These are phyloP conservation scores for Hippocampus kuda DNA, from an alignment of 2,797 vertebrate species.

Conservation along the genomic window DNA sequence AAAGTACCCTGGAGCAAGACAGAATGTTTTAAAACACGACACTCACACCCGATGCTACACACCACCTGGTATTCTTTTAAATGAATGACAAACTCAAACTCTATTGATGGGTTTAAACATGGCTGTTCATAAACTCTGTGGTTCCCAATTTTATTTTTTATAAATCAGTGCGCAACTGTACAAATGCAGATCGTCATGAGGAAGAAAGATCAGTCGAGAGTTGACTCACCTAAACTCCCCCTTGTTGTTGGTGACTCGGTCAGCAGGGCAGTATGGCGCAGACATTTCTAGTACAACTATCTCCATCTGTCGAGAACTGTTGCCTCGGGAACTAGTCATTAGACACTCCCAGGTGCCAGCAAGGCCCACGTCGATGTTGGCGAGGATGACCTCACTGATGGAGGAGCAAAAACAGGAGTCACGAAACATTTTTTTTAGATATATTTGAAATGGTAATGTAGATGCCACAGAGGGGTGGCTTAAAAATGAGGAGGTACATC, in stretches of 20 bases:
- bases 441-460: neutral
- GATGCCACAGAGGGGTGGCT: slow-evolving; percentile 2
- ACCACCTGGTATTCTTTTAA: too few relatives aligned
- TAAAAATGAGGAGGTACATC: neutral
- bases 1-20: too few relatives aligned
- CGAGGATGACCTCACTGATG: slow-evolving; percentile 79
- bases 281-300: slow-evolving; percentile 82
- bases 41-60: too few relatives aligned
- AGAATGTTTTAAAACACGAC: too few relatives aligned
- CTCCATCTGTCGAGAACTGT: slow-evolving; percentile 75
- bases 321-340: slow-evolving; percentile 83
- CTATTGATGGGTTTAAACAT: too few relatives aligned
- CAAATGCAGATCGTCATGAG: neutral
- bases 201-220: neutral
- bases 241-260: slow-evolving; percentile 82
- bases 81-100: too few relatives aligned
- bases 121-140: neutral
- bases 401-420: slow-evolving; percentile 13
- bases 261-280: slow-evolving; percentile 76
- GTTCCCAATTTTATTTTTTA: too few relatives aligned
- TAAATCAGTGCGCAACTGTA: neutral
- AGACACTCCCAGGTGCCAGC: slow-evolving; percentile 82
- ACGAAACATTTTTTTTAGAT: neutral
- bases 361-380: slow-evolving; percentile 74
- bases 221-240: slow-evolving; percentile 83